Base-by-base conservation (phyloP, 2,888 invertebrate genomes). In the Chalcosyrphus nemorum region DNA sequence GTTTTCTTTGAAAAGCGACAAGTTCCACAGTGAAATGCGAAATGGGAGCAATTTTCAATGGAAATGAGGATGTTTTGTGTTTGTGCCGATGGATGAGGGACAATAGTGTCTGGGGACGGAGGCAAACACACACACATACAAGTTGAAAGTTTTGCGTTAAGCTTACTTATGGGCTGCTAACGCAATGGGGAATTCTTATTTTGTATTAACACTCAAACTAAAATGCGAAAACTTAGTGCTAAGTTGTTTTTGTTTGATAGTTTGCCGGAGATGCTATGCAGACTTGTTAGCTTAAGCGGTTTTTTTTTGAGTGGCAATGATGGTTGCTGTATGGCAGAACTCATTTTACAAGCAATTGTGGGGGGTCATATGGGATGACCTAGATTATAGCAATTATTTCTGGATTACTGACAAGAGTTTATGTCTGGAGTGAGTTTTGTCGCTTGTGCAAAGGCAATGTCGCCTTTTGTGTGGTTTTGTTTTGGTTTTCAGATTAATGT, bases 71-170 rank as follows among this genome's bases (percentile, higher is more conserved):
- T 29, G 32, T 4, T 32, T 38, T 41, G 45, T 45, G 24, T 35
- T 21, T 38, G 13, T 13, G 35, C 2, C 35, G 15, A n/a, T 13
- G 70, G 35, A 11, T 11, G 6, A 38, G 17, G 57, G 70, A 70
- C 57, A 70, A 59, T 52, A 45, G 19, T 59, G 71, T 59, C 71
- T 59, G 41, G 32, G 29, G 52, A 61, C n/a, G n/a, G n/a, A n/a
- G n/a, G n/a, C n/a, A n/a, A n/a, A n/a, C n/a, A n/a, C n/a, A n/a
- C n/a, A n/a, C n/a, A n/a, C 50, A 52, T 21, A 43, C 52, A 52
- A 61, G 41, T 61, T 50, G 52, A 72, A 61, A 72, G 41, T 72
- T 72, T 72, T 43, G 27, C 3, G 19, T 61, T 59, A 27, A 43
- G 19, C 66, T 54, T 41, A 50, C 24, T 66, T 66, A 66, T 41